A percentile compares a stretch with the other conserved stretches of the same genome.
Conservation (phyloP, 2,113 vertebrate species). For the Lampris megalopsis region DNA sequence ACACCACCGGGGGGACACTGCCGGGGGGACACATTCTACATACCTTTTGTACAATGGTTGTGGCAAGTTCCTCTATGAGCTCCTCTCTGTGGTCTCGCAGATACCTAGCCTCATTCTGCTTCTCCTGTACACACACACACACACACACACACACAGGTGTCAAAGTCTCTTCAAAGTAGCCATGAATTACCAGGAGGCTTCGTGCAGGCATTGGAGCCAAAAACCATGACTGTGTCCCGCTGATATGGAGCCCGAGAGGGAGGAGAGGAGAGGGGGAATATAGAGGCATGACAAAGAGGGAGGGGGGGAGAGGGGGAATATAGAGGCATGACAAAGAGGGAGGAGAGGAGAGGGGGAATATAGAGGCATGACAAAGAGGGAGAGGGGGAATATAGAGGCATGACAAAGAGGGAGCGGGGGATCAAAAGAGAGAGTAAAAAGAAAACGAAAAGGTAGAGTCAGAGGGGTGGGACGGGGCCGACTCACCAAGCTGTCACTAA, state of each 20-base stretch:
- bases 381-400: not conserved
- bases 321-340: not conserved
- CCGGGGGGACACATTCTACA: slow-evolving; percentile 10
- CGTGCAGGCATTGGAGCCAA: slow-evolving; percentile 34
- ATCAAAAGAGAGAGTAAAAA: not conserved
- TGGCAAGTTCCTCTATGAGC: slow-evolving; percentile 95
- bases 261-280: slow-evolving; percentile 4
- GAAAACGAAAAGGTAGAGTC: too few species aligned
- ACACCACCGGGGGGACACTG: too few species aligned
- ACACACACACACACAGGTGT: slow-evolving; percentile 3
- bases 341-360: not conserved
- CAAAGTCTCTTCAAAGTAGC: slow-evolving; percentile 29
- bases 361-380: not conserved
- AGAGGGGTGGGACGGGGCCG: too few species aligned
- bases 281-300: slow-evolving; percentile 9
- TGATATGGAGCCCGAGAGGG: slow-evolving; percentile 36
- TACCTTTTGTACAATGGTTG: slow-evolving; percentile 96
- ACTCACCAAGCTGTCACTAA: slow-evolving; percentile 92
- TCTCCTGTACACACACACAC: slow-evolving; percentile 84
- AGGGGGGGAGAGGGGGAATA: not conserved
- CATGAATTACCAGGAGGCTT: slow-evolving; percentile 33
- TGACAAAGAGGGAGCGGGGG: not conserved
- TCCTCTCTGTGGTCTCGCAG: slow-evolving; percentile 95
- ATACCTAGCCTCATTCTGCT: slow-evolving; percentile 96
- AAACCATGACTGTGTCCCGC: slow-evolving; percentile 47